Conservation (phyloP, 1,140 invertebrate species). For the Antheraea mylitta region DNA sequence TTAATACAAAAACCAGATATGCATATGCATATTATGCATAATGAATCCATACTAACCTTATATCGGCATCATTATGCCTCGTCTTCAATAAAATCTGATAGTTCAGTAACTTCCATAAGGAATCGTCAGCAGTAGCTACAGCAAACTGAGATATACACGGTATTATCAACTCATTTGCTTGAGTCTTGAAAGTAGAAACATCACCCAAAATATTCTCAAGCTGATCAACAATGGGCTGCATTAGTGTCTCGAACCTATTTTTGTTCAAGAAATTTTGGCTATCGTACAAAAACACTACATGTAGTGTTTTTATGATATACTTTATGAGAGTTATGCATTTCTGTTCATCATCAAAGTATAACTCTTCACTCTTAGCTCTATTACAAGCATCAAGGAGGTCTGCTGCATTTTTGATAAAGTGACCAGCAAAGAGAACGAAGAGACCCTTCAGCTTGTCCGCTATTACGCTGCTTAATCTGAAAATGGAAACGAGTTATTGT, state of each 20-base stretch:
- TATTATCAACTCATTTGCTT: slow-evolving; percentile 83
- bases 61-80: slow-evolving; percentile 83
- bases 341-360: slow-evolving; percentile 77
- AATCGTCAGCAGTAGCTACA: slow-evolving; percentile 89
- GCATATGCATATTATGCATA: slow-evolving; percentile 8
- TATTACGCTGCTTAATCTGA: slow-evolving; percentile 85
- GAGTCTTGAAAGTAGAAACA: slow-evolving; percentile 79
- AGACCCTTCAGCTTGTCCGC: slow-evolving; percentile 91
- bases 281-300: slow-evolving; percentile 90
- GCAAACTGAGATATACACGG: slow-evolving; percentile 91
- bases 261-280: slow-evolving; percentile 90
- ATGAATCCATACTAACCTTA: slow-evolving; percentile 57
- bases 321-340: slow-evolving; percentile 82
- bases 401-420: slow-evolving; percentile 90
- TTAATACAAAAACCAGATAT: no score
- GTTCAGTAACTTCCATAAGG: slow-evolving; percentile 92
- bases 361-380: slow-evolving; percentile 70
- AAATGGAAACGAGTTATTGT: neutral
- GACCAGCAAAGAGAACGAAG: slow-evolving; percentile 93
- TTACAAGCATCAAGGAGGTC: slow-evolving; percentile 83
- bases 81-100: slow-evolving; percentile 95
- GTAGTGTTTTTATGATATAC: slow-evolving; percentile 86
- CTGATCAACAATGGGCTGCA: slow-evolving; percentile 93
- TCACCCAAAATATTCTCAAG: slow-evolving; percentile 88
- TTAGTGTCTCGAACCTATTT: slow-evolving; percentile 89